phyloP scores from a whole-genome alignment of 2,888 invertebrate species.

The Brenthis hecate region DNA sequence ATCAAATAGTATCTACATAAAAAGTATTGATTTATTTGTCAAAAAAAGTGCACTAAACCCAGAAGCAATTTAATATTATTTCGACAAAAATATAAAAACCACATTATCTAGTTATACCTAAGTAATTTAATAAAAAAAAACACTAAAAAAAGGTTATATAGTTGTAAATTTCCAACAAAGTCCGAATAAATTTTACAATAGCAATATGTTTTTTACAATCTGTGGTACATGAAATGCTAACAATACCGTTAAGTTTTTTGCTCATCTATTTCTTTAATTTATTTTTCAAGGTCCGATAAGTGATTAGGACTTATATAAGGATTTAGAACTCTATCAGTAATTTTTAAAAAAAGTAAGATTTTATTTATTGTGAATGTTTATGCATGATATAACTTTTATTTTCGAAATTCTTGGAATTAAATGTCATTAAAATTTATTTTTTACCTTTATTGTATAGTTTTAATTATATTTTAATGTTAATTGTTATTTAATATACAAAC shows the following conservation, averaged over 20 bases:
- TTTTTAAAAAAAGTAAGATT: constrained; percentile 1
- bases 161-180: background rate
- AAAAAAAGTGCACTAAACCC: too few relatives aligned
- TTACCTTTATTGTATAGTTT: too few relatives aligned
- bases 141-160: constrained; percentile 1
- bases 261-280: constrained; percentile 38
- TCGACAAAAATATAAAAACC: constrained; percentile 3
- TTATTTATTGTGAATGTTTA: background rate
- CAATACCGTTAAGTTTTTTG: constrained; percentile 40
- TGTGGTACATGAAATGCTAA: constrained; percentile 38
- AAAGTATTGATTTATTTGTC: too few relatives aligned
- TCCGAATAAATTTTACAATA: constrained; percentile 12
- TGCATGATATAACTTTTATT: too few relatives aligned
- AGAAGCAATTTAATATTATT: background rate
- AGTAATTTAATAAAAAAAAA: background rate
- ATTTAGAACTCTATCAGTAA: constrained; percentile 10
- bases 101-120: constrained; percentile 3
- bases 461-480: too few relatives aligned
- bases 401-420: too few relatives aligned
- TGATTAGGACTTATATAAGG: constrained; percentile 17
- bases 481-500: too few relatives aligned
- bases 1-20: too few relatives aligned
- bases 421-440: too few relatives aligned
- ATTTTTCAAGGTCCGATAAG: constrained; percentile 34
- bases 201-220: constrained; percentile 31